phyloP scores from a whole-genome alignment of 2,797 vertebrate species.

The Onychomys torridus region DNA sequence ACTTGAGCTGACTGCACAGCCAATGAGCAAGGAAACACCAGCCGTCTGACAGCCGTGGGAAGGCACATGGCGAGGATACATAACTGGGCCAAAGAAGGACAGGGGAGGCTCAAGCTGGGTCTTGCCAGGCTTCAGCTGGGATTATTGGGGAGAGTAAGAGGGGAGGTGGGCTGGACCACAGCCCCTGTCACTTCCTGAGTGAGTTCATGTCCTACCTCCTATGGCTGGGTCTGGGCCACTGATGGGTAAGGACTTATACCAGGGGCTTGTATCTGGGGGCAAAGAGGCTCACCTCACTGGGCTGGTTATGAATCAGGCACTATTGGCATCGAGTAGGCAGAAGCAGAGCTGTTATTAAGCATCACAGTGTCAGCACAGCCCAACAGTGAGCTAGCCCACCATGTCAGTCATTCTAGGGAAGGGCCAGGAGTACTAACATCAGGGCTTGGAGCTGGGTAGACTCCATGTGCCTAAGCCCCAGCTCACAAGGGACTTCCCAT shows the following conservation, averaged over 20 bases:
- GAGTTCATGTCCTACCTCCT: neutral
- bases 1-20: neutral
- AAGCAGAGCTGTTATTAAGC: neutral
- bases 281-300: neutral
- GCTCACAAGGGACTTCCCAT: neutral
- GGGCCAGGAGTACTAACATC: neutral
- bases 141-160: neutral
- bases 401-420: neutral
- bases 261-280: neutral
- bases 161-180: too few species aligned
- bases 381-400: neutral
- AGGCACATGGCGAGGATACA: rapidly evolving
- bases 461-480: neutral
- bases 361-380: neutral
- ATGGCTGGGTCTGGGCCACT: neutral
- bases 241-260: neutral
- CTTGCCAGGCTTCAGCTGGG: neutral
- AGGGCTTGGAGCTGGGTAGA: neutral
- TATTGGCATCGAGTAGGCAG: neutral
- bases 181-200: neutral
- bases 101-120: neutral
- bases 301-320: neutral
- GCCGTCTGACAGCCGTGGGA: neutral
- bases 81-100: neutral
- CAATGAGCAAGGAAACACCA: neutral